Evolutionary conservation across 2,113 vertebrate species (phyloP).

Genomic region (Pycnonotus jocosus): DNA sequence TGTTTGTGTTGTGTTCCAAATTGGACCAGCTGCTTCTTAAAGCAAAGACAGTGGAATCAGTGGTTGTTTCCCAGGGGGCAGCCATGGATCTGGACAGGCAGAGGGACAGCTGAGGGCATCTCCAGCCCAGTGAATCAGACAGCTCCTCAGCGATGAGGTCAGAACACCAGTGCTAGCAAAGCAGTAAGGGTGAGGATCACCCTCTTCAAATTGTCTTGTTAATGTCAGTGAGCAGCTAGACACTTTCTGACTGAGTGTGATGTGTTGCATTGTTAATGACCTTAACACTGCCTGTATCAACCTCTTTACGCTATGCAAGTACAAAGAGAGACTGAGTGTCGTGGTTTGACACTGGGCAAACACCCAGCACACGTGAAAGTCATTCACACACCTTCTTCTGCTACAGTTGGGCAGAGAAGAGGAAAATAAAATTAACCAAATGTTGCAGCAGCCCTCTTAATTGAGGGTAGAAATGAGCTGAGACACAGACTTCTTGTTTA

Average conservation of each 20-base stretch:
- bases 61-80: neutral
- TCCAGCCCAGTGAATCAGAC: neutral
- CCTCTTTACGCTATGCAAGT: neutral
- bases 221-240: neutral
- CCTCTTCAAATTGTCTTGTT: neutral
- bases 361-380: neutral
- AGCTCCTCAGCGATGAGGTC: no score
- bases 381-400: neutral
- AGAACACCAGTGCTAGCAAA: neutral
- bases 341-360: neutral
- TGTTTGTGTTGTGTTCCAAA: neutral
- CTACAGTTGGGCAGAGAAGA: neutral
- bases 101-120: neutral
- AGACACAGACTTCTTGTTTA: neutral
- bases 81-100: neutral
- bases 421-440: neutral
- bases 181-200: neutral
- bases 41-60: no score
- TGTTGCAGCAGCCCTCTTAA: neutral
- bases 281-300: neutral
- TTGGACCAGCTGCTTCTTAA: neutral
- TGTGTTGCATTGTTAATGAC: neutral
- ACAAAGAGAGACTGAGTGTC: neutral
- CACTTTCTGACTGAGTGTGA: neutral
- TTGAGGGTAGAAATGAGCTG: neutral